These are phyloP conservation scores for Aphis craccivora DNA, from an alignment of 1,140 invertebrate genomes.

Conservation along the genomic window DNA sequence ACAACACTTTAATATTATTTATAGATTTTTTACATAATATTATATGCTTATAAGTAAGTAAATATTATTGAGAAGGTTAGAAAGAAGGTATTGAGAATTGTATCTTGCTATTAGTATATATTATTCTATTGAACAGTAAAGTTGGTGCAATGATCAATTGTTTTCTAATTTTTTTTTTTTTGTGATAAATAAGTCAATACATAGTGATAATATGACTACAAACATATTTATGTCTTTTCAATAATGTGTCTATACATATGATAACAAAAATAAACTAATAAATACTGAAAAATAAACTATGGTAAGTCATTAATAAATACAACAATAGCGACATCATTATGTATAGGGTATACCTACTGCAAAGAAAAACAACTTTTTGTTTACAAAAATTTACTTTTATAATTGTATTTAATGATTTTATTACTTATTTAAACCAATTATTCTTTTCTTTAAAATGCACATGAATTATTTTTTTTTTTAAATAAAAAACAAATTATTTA, in stretches of 20 bases:
- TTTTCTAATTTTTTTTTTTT: neutral
- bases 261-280: neutral
- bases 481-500: neutral
- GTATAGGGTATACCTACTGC: neutral
- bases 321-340: neutral
- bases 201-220: neutral
- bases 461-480: neutral
- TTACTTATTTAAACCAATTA: neutral
- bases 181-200: conserved; percentile 1
- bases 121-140: neutral
- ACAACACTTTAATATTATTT: neutral
- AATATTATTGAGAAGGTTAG: conserved; percentile 22
- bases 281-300: neutral
- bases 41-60: neutral
- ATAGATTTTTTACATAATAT: neutral
- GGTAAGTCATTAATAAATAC: neutral
- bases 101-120: neutral
- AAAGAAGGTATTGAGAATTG: too few relatives aligned
- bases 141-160: neutral
- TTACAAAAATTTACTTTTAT: neutral
- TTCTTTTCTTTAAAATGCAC: neutral
- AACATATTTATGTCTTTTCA: neutral
- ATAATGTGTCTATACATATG: neutral
- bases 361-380: neutral
- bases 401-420: neutral